These are phyloP conservation scores for Cylloceria caligata DNA, from an alignment of 2,888 invertebrate genomes.

Conservation along the genomic window DNA sequence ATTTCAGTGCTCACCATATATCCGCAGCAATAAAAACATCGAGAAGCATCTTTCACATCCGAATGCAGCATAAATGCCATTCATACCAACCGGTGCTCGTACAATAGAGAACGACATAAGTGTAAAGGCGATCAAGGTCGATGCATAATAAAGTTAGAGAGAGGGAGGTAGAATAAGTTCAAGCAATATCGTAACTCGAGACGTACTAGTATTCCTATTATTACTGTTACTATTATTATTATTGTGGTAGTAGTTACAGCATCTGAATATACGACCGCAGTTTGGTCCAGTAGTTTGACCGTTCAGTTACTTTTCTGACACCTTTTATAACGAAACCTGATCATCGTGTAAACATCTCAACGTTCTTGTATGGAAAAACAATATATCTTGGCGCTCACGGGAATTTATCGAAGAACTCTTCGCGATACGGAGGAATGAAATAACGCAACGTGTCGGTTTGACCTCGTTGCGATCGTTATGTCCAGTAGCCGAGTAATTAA, in stretches of 20 bases:
- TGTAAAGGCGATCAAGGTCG: conserved; percentile 17
- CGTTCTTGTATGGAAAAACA: neutral
- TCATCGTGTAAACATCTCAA: neutral
- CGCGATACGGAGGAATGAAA: neutral
- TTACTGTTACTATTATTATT: conserved; percentile 10
- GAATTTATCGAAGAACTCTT: conserved; percentile 12
- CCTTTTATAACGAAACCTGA: too few relatives aligned
- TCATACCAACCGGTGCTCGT: conserved; percentile 34
- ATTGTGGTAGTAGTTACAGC: neutral
- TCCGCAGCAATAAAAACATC: neutral
- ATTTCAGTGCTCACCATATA: conserved; percentile 21
- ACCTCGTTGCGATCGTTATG: neutral
- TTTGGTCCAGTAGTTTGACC: neutral
- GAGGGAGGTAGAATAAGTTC: conserved; percentile 13
- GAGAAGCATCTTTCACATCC: conserved; percentile 8
- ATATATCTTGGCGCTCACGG: neutral
- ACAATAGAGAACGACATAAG: conserved; percentile 45
- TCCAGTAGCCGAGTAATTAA: neutral
- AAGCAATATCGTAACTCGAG: conserved; percentile 23
- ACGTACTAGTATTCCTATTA: neutral
- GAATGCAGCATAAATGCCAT: conserved; percentile 31
- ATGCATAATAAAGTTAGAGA: conserved; percentile 25
- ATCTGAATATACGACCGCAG: neutral
- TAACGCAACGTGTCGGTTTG: conserved; percentile 3
- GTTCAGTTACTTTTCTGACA: neutral